Evolutionary conservation across 2,797 vertebrate genomes (phyloP), one percentile per base, ranked within the genome.

Genomic region (Etheostoma nigrum): DNA sequence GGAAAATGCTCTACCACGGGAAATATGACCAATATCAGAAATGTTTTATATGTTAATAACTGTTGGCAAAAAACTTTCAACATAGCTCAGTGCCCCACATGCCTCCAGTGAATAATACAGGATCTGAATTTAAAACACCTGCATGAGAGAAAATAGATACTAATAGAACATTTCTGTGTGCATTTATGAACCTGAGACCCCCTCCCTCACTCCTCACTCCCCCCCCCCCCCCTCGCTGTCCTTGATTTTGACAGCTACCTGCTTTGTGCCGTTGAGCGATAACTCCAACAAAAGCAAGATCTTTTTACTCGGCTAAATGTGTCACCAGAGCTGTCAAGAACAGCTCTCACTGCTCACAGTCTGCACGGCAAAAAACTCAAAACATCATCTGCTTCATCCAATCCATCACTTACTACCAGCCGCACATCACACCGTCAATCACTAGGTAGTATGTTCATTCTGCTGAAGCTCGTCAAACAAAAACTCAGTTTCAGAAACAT

Each of bases 161-260:
- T 65, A 61, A 51, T 6, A 19, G 33, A 66, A 61, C 18, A 3
- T 70, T 72, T 67, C 67, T 0, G 62, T 67, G 49, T 72, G 75
- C 69, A 54, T 61, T 68, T 75, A 70, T 70, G 78, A 69, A 58
- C 55, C 79, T 68, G 36, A 76, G 74, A 62, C 18, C 57, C 49
- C 12, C 62, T 11, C 36, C 47, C 52, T 40, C 55, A 3, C 30
- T 57, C 19, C 30, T 40, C n/a, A n/a, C n/a, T n/a, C n/a, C n/a
- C n/a, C n/a, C n/a, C n/a, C n/a, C n/a, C n/a, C 12, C 1, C 45
- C 54, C 45, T 40, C 42, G 23, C 40, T 2, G 18, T 52, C 63
- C 65, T 74, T 60, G 55, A 67, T 83, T 78, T 65, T 83, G 74
- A 89, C 85, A 84, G 65, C 71, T 79, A 57, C 61, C 84, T 63